A percentile compares a stretch with the other conserved stretches of the same genome.
Evolutionary conservation across 2,797 vertebrate genomes (phyloP).

Genomic region (Rallus crepitans): DNA sequence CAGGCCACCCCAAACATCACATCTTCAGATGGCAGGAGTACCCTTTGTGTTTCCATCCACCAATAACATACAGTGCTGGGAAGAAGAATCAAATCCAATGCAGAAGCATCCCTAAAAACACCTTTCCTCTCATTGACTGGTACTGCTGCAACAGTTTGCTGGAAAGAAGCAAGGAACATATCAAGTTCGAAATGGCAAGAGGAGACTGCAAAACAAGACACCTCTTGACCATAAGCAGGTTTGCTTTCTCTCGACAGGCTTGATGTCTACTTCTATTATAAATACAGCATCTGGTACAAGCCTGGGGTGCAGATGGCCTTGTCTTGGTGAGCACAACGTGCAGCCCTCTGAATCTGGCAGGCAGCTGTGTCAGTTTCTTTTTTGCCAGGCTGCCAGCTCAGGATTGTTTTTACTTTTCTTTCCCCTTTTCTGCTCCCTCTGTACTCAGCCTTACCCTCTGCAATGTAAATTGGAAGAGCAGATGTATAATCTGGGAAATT

Average conservation of each 20-base stretch:
- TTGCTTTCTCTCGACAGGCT: background rate
- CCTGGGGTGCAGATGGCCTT: constrained; percentile 40
- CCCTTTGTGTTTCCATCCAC: background rate
- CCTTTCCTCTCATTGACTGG: background rate
- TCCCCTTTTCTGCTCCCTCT: constrained; percentile 32
- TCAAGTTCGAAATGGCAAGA: background rate
- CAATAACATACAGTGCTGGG: background rate
- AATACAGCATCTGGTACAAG: constrained; percentile 41
- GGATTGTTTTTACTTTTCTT: constrained; percentile 45
- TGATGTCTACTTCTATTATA: background rate
- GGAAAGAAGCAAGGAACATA: background rate
- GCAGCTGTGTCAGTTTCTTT: constrained; percentile 56
- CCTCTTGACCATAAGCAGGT: background rate
- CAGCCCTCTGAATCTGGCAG: constrained; percentile 32
- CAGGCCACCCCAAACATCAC: background rate
- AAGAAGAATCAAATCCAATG: background rate
- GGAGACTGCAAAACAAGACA: background rate
- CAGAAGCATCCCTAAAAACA: background rate
- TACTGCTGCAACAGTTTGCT: fast-evolving
- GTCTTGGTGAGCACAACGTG: background rate
- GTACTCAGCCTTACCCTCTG: background rate
- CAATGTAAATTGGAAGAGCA: constrained; percentile 61
- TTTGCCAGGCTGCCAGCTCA: constrained; percentile 50
- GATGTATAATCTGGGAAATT: constrained; percentile 72
- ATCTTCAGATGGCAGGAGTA: background rate